Evolutionary conservation across 2,888 invertebrate genomes (phyloP).

Genomic region (Drosophila pseudotalamancana): DNA sequence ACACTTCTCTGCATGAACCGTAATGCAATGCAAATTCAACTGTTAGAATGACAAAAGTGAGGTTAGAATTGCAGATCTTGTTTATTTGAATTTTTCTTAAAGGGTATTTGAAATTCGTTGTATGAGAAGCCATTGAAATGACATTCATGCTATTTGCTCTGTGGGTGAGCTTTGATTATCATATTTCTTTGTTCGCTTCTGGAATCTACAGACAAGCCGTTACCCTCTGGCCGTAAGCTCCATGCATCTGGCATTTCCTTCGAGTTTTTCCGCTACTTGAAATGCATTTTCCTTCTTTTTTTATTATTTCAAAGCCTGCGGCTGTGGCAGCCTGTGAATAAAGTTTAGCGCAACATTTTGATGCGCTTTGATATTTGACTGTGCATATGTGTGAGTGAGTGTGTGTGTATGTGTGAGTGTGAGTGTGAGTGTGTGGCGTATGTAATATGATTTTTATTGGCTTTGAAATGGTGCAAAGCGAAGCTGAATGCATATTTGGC

Average conservation of each 20-base stretch:
- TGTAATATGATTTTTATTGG: constrained; percentile 77
- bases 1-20: too few species aligned
- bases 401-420: constrained; percentile 6
- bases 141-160: constrained; percentile 20
- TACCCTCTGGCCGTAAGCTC: background rate
- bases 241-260: constrained; percentile 46
- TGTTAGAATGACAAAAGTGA: too few species aligned
- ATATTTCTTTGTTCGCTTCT: constrained; percentile 64
- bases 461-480: constrained; percentile 51
- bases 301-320: constrained; percentile 60
- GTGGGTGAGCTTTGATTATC: constrained; percentile 67
- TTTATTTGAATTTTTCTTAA: background rate
- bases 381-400: constrained; percentile 8
- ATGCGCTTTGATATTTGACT: constrained; percentile 65
- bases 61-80: too few species aligned
- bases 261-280: constrained; percentile 49
- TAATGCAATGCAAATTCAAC: too few species aligned
- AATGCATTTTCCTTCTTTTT: constrained; percentile 66
- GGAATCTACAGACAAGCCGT: constrained; percentile 38
- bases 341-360: constrained; percentile 75
- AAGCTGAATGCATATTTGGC: constrained; percentile 21
- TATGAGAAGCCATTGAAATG: background rate
- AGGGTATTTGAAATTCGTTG: constrained; percentile 25
- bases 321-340: constrained; percentile 62
- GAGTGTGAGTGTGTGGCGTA: constrained; percentile 36